Evolutionary conservation across 2,888 invertebrate genomes (phyloP), one percentile per base, ranked within the genome.

Genomic region (Erannis defoliaria): DNA sequence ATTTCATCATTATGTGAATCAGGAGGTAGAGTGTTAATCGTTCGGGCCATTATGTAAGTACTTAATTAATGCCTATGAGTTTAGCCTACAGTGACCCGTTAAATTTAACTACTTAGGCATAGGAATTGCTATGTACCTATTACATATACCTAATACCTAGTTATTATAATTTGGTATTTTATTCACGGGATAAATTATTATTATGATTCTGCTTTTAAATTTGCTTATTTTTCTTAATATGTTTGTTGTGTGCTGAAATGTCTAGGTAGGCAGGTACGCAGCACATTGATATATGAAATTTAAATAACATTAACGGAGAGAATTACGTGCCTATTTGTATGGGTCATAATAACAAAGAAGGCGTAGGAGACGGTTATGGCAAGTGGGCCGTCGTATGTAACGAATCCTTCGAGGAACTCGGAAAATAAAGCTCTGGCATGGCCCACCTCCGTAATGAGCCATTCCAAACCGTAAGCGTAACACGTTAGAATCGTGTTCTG

Each of bases 361-460:
- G 66, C 64, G 68, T 68, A 65, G 68, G 68, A 61, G 68, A 66
- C 63, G 63, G 62, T 65, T 70, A 68, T 63, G 68, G 68, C 57
- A 62, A 62, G 60, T 37, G 57, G 16, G 61, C 59, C 59, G 61
- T 56, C 60, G 64, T 54, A 63, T 46, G 62, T 66, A 61, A 68
- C 59, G 66, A 64, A 65, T 65, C 62, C 65, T 70, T 70, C 70
- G 64, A 58, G 62, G 66, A 68, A 68, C 50, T 68, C 56, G 59
- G 59, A 66, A 70, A 66, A 63, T 63, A 64, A 66, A 57, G 49
- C 55, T 60, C 53, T 8, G 19, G 42, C 51, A 19, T 33, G 42
- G 29, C 26, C n/a, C 38, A 12, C 46, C 23, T 37, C 61, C 40
- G 19, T 40, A 56, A 40, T 43, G 35, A 43, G 54, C 55, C 12